These are phyloP conservation scores for Diadegma fenestrale DNA, from an alignment of 2,888 invertebrate species.

Conservation along the genomic window DNA sequence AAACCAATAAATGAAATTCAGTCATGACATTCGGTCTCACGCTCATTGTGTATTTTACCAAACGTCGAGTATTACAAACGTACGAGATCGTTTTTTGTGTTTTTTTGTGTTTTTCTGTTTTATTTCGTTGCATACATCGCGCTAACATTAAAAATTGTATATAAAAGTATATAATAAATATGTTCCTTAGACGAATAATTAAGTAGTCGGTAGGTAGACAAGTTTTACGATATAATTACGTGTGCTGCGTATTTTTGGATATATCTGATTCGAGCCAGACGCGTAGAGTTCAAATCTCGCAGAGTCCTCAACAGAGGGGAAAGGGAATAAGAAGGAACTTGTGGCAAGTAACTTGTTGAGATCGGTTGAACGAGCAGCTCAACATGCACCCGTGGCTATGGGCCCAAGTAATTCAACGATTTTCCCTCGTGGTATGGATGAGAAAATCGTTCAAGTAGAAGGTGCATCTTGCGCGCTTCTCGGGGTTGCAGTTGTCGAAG, in stretches of 20 bases:
- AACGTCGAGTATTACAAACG: slow-evolving; percentile 10
- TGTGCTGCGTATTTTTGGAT: not conserved
- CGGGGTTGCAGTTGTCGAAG: slow-evolving; percentile 27
- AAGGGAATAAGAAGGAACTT: slow-evolving; percentile 20
- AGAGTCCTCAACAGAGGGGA: not conserved
- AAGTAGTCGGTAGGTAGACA: slow-evolving; percentile 7
- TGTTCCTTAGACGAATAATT: not conserved
- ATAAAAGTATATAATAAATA: not conserved
- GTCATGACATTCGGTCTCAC: slow-evolving; percentile 12
- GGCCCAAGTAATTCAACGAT: slow-evolving; percentile 38
- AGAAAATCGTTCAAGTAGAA: slow-evolving; percentile 51
- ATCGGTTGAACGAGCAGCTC: slow-evolving; percentile 59
- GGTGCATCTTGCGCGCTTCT: slow-evolving; percentile 37
- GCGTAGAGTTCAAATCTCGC: slow-evolving; percentile 23
- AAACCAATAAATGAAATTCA: slow-evolving; percentile 5
- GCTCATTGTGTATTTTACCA: slow-evolving; percentile 3
- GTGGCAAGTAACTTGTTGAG: slow-evolving; percentile 65
- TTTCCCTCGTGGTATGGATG: slow-evolving; percentile 22
- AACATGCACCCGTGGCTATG: slow-evolving; percentile 44
- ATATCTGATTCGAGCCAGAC: slow-evolving; percentile 47
- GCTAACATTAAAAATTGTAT: not conserved
- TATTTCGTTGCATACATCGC: not conserved
- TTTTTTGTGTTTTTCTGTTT: not conserved
- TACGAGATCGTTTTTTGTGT: not conserved
- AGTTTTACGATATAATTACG: not conserved